Percentiles rank a stretch among this genome's conserved stretches.
phyloP scores from a whole-genome alignment of 2,797 vertebrate species.

The Thunnus albacares region DNA sequence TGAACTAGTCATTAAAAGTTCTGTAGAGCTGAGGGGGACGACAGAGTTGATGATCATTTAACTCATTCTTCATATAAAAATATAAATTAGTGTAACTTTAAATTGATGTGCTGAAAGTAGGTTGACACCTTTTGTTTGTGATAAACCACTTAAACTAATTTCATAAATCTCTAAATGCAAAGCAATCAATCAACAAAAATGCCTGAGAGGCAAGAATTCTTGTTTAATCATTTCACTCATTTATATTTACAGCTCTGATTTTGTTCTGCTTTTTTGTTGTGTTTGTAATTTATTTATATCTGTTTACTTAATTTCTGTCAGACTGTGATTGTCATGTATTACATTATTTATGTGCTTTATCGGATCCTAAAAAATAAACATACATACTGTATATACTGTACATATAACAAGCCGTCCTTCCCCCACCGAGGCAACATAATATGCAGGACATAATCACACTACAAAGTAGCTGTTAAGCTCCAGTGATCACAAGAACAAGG shows the following conservation, averaged over 20 bases:
- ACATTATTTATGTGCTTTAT: no score
- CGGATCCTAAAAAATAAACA: neutral
- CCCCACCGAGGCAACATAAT: constrained; percentile 22
- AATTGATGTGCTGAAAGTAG: neutral
- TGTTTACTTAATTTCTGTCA: neutral
- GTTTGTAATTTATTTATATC: no score
- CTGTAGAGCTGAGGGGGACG: neutral
- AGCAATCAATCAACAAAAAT: no score
- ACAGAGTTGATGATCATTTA: neutral
- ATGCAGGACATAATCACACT: constrained; percentile 50
- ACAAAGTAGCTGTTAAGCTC: constrained; percentile 47
- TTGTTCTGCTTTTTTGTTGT: neutral
- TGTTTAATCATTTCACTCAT: neutral
- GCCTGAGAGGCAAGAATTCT: neutral
- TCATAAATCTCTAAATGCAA: no score
- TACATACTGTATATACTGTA: neutral
- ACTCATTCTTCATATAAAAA: neutral
- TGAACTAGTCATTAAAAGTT: neutral
- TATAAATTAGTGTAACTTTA: neutral
- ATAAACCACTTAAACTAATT: no score
- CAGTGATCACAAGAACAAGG: constrained; percentile 45
- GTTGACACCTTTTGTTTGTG: neutral
- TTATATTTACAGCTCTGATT: neutral
- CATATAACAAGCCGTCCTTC: neutral
- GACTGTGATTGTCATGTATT: neutral